These are phyloP conservation scores for Neelides sp. DNA, from an alignment of 1,140 invertebrate species.

Conservation along the genomic window DNA sequence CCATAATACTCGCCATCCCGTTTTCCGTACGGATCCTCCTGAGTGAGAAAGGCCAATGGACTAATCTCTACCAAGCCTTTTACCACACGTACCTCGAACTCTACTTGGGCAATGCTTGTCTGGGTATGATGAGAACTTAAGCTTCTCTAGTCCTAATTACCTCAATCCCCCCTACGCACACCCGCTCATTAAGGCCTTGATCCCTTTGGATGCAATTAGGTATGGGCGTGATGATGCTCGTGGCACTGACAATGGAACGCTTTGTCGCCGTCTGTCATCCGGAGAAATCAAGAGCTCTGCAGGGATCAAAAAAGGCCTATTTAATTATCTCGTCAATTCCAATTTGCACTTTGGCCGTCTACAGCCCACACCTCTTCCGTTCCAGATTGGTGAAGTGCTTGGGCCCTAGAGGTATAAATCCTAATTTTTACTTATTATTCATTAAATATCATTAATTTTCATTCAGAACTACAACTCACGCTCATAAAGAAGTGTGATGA, in stretches of 20 bases:
- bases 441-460: too few relatives aligned
- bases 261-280: conserved; percentile 71
- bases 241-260: conserved; percentile 62
- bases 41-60: conserved; percentile 50
- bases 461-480: too few relatives aligned
- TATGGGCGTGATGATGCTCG: conserved; percentile 61
- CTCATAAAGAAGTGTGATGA: too few relatives aligned
- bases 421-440: too few relatives aligned
- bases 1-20: conserved; percentile 56
- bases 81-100: conserved; percentile 61
- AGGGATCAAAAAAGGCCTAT: conserved; percentile 41
- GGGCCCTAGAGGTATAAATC: conserved; percentile 37
- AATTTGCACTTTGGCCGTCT: conserved; percentile 48
- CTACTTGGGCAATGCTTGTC: conserved; percentile 57
- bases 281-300: conserved; percentile 45
- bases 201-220: too few relatives aligned
- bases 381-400: conserved; percentile 47
- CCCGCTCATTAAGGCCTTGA: neutral
- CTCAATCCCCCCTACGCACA: neutral
- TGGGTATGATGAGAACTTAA: conserved; percentile 39
- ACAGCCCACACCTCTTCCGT: conserved; percentile 50
- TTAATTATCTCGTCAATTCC: conserved; percentile 49
- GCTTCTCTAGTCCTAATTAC: neutral
- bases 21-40: conserved; percentile 55
- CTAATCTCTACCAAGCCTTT: conserved; percentile 49